phyloP scores from a whole-genome alignment of 2,888 invertebrate species.

The Drosophila subsilvestris region DNA sequence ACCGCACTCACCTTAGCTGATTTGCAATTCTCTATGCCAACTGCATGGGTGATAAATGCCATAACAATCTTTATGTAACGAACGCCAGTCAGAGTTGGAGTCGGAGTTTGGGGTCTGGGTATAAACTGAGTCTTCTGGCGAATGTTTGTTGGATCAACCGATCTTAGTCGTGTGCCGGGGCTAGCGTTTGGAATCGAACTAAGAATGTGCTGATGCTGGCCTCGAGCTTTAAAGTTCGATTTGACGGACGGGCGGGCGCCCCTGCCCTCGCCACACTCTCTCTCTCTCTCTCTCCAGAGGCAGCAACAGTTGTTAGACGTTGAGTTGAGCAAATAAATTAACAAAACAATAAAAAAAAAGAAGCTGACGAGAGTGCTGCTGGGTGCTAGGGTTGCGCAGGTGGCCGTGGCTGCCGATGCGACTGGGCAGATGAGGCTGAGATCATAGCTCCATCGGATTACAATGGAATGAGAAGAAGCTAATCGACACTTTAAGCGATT shows the following conservation, averaged over 20 bases:
- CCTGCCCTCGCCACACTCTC: not conserved
- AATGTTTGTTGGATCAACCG: not conserved
- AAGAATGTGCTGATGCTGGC: constrained; percentile 24
- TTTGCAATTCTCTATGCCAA: constrained; percentile 22
- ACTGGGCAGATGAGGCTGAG: not conserved
- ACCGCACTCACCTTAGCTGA: constrained; percentile 34
- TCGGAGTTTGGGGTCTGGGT: not conserved
- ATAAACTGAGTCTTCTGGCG: not conserved
- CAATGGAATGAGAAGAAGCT: constrained; percentile 4
- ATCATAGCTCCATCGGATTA: constrained; percentile 21
- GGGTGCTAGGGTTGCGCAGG: not conserved
- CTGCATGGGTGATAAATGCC: constrained; percentile 21
- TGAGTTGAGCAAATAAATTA: constrained; percentile 18
- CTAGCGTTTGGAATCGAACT: constrained; percentile 36
- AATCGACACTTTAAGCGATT: constrained; percentile 1
- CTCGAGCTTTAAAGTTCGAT: constrained; percentile 37
- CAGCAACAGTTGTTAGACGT: constrained; percentile 26
- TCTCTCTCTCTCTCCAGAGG: not conserved
- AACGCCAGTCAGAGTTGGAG: not conserved
- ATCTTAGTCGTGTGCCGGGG: constrained; percentile 10
- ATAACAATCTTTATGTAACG: constrained; percentile 29
- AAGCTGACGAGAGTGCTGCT: not conserved
- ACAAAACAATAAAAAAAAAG: constrained; percentile 13
- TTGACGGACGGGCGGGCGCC: not conserved
- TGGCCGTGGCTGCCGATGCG: not conserved